Conservation (phyloP, 2,888 invertebrate genomes). For the Opisthograptis luteolata region DNA sequence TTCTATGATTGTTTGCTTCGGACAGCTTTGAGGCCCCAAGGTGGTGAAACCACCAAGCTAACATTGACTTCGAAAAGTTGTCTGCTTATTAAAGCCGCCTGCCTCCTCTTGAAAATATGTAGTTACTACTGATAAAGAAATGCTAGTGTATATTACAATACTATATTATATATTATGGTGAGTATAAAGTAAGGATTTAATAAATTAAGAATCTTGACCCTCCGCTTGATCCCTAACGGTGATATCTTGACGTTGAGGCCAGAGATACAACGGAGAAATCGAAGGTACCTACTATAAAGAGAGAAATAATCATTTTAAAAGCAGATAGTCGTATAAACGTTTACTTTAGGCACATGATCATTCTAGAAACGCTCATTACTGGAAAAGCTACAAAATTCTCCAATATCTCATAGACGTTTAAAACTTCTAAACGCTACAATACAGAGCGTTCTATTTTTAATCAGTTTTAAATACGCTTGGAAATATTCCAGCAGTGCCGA, state of each 20-base stretch:
- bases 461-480: constrained; percentile 39
- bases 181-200: no score
- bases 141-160: no score
- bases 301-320: no score
- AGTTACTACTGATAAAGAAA: neutral
- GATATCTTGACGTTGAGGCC: neutral
- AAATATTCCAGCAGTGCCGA: constrained; percentile 25
- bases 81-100: neutral
- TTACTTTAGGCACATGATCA: no score
- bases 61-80: neutral
- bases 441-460: constrained; percentile 33
- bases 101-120: neutral
- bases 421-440: neutral
- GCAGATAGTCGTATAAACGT: no score
- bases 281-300: no score
- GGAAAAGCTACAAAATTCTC: neutral
- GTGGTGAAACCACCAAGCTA: neutral
- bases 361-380: no score
- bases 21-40: constrained; percentile 3
- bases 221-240: neutral
- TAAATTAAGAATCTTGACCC: no score
- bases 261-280: neutral
- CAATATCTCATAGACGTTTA: no score
- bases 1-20: constrained; percentile 9
- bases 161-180: no score